Percentiles rank a stretch among this genome's conserved stretches.
These are phyloP conservation scores for Sarcophaga variegata DNA, from an alignment of 2,888 invertebrate genomes.

Conservation along the genomic window DNA sequence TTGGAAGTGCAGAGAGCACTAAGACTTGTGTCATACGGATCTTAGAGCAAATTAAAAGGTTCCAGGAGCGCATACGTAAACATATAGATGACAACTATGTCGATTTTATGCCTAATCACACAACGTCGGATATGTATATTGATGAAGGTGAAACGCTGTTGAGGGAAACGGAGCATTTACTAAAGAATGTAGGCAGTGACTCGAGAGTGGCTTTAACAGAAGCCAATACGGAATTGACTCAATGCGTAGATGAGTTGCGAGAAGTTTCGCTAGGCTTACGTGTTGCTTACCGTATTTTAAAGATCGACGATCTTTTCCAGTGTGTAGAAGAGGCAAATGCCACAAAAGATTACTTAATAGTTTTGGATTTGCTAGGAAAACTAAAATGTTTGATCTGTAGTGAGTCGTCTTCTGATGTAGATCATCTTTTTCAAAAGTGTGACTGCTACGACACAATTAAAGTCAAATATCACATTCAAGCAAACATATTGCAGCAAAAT, in stretches of 20 bases:
- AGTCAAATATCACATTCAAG: slow-evolving; percentile 79
- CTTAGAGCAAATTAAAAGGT: slow-evolving; percentile 77
- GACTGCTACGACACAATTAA: slow-evolving; percentile 80
- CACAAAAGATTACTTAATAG: slow-evolving; percentile 77
- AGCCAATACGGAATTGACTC: slow-evolving; percentile 85
- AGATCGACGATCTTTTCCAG: slow-evolving; percentile 83
- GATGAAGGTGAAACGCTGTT: slow-evolving; percentile 77
- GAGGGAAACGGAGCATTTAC: slow-evolving; percentile 76
- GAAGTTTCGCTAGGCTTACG: slow-evolving; percentile 84
- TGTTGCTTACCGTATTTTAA: slow-evolving; percentile 78
- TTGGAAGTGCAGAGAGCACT: slow-evolving; percentile 72
- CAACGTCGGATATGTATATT: slow-evolving; percentile 77
- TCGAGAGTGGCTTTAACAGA: slow-evolving; percentile 85
- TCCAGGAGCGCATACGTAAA: slow-evolving; percentile 78
- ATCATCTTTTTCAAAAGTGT: slow-evolving; percentile 76
- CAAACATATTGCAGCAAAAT: slow-evolving; percentile 78
- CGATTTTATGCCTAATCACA: slow-evolving; percentile 79
- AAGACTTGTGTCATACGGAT: slow-evolving; percentile 77
- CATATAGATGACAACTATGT: slow-evolving; percentile 80
- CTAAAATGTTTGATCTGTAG: slow-evolving; percentile 76
- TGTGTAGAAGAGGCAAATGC: slow-evolving; percentile 79
- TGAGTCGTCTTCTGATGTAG: slow-evolving; percentile 70
- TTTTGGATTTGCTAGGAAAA: slow-evolving; percentile 77
- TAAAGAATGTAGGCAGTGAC: slow-evolving; percentile 83
- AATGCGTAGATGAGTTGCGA: slow-evolving; percentile 83